These are phyloP conservation scores for Trachops cirrhosus DNA, from an alignment of 2,797 vertebrate genomes.

Conservation along the genomic window DNA sequence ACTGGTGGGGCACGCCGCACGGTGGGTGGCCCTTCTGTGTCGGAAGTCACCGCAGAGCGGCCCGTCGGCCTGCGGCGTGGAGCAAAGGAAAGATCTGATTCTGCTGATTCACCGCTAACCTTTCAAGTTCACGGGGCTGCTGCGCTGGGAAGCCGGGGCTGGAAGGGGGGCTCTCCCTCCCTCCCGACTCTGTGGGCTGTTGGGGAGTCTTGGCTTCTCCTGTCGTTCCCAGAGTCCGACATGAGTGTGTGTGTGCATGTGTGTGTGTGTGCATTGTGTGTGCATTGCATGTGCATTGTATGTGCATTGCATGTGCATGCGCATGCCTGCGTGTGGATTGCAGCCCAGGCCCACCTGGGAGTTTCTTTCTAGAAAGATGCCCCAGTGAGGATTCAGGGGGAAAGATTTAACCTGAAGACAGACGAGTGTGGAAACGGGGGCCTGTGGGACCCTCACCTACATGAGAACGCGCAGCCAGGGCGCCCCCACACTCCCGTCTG, in stretches of 20 bases:
- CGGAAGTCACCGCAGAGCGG: slow-evolving; percentile 91
- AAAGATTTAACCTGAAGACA: slow-evolving; percentile 76
- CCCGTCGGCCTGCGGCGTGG: slow-evolving; percentile 90
- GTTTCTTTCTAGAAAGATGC: slow-evolving; percentile 74
- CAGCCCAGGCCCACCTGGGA: slow-evolving; percentile 65
- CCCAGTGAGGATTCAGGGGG: slow-evolving; percentile 71
- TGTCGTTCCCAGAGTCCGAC: slow-evolving; percentile 56
- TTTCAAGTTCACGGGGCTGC: slow-evolving; percentile 80
- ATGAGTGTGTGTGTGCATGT: not conserved
- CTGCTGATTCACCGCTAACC: slow-evolving; percentile 84
- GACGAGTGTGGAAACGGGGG: slow-evolving; percentile 73
- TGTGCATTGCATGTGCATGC: not conserved
- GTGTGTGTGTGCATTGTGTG: no score
- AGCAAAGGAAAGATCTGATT: slow-evolving; percentile 85
- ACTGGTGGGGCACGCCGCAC: slow-evolving; percentile 87
- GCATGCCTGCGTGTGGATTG: slow-evolving; percentile 57
- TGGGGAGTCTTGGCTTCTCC: slow-evolving; percentile 46
- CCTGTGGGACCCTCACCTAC: slow-evolving; percentile 69
- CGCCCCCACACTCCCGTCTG: slow-evolving; percentile 71
- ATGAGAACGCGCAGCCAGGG: slow-evolving; percentile 67
- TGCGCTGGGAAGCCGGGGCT: slow-evolving; percentile 72
- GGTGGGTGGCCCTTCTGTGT: slow-evolving; percentile 94
- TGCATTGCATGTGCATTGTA: not conserved
- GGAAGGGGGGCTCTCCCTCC: not conserved
- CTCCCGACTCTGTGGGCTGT: not conserved